Percentiles rank a stretch among this genome's conserved stretches.
phyloP scores from a whole-genome alignment of 2,113 vertebrate genomes.

The Rissa tridactyla region DNA sequence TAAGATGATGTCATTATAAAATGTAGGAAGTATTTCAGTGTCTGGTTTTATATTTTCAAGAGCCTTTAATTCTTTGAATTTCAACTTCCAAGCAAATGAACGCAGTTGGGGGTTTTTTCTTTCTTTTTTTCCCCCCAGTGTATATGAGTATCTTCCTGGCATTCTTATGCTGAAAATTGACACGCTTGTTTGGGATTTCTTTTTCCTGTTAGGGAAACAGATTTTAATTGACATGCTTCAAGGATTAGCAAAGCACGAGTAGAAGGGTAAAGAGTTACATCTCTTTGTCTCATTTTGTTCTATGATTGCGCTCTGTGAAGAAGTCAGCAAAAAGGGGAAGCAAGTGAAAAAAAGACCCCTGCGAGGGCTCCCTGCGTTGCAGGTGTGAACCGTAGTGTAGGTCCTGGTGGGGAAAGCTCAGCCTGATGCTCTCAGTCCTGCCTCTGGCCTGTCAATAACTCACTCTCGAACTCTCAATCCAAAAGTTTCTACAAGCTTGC shows the following conservation, averaged over 20 bases:
- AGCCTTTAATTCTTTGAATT: neutral
- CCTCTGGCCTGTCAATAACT: neutral
- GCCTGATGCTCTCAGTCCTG: neutral
- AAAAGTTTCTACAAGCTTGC: neutral
- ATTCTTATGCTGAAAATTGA: neutral
- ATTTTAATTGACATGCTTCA: neutral
- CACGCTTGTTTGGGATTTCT: neutral
- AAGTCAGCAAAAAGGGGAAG: neutral
- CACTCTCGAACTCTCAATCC: neutral
- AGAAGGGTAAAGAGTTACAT: neutral
- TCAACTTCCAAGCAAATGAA: neutral
- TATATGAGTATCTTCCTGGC: neutral
- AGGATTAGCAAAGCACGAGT: neutral
- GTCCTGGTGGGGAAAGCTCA: neutral
- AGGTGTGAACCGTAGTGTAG: fast-evolving
- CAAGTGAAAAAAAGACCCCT: too few relatives aligned
- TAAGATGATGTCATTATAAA: neutral
- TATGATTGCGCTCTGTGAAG: neutral
- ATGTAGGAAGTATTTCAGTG: neutral
- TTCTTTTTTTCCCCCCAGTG: fast-evolving
- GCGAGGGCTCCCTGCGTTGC: fast-evolving
- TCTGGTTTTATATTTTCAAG: neutral
- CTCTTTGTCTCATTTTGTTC: neutral
- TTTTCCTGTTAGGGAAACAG: neutral
- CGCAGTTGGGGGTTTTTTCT: fast-evolving